These are phyloP conservation scores for Gibbula magus DNA, from an alignment of 2,888 invertebrate genomes.

Conservation along the genomic window DNA sequence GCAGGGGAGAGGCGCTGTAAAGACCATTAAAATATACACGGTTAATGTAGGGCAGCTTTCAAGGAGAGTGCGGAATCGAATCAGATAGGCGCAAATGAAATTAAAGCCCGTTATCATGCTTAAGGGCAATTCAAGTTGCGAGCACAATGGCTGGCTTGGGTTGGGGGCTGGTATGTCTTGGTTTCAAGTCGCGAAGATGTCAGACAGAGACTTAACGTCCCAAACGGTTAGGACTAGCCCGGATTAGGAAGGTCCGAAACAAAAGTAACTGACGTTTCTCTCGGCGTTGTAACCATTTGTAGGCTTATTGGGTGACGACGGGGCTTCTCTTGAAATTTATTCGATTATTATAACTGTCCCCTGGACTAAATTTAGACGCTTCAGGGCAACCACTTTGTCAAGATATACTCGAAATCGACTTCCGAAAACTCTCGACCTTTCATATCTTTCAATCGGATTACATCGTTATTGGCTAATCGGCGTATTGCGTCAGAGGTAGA, in stretches of 20 bases:
- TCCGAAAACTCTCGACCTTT: background rate
- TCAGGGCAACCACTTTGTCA: background rate
- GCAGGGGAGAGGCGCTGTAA: background rate
- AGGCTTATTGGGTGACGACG: background rate
- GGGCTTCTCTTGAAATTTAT: background rate
- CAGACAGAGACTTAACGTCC: background rate
- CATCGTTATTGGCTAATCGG: no score
- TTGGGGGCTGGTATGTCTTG: background rate
- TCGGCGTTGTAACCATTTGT: background rate
- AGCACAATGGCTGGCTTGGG: background rate
- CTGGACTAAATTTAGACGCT: background rate
- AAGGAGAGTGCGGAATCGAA: slow-evolving; percentile 11
- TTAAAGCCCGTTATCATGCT: slow-evolving; percentile 4
- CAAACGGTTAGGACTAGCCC: background rate
- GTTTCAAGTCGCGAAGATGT: background rate
- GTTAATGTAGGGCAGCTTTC: slow-evolving; percentile 24
- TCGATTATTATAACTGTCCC: background rate
- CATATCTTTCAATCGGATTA: background rate
- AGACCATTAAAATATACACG: background rate
- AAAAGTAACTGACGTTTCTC: slow-evolving; percentile 18
- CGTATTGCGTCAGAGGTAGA: no score
- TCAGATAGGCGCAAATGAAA: slow-evolving; percentile 25
- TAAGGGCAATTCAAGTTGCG: background rate
- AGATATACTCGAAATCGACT: slow-evolving; percentile 7
- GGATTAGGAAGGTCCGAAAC: background rate